A percentile compares a stretch with the other conserved stretches of the same genome.
phyloP scores from a whole-genome alignment of 2,888 invertebrate species.

The Caenorhabditis macrosperma region DNA sequence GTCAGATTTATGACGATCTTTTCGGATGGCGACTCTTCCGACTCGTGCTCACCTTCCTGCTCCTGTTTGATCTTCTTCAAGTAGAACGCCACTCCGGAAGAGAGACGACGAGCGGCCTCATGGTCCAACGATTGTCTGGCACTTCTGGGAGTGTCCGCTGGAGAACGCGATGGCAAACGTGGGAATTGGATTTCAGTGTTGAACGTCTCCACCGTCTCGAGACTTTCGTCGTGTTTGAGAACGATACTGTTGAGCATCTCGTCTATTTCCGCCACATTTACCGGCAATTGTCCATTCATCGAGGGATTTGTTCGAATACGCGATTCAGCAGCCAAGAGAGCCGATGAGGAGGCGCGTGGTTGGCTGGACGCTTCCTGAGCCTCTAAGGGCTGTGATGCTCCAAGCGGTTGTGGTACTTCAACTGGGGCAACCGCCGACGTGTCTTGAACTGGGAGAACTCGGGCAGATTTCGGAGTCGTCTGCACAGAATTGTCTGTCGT shows the following conservation, averaged over 20 bases:
- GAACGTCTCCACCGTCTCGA: conserved; percentile 24
- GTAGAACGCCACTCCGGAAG: conserved; percentile 27
- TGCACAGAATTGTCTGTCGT: no score
- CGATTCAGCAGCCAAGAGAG: no score
- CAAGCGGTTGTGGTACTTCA: no score
- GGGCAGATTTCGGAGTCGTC: no score
- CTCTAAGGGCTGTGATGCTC: no score
- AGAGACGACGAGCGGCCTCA: conserved; percentile 33
- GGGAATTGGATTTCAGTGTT: conserved; percentile 24
- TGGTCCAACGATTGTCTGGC: conserved; percentile 28
- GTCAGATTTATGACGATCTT: neutral
- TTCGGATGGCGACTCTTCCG: neutral
- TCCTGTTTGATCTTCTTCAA: conserved; percentile 26
- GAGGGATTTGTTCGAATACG: no score
- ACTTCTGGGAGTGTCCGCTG: conserved; percentile 31
- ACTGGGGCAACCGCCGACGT: no score
- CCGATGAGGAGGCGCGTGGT: no score
- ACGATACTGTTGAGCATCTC: conserved; percentile 23
- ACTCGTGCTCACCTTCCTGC: neutral
- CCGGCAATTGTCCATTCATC: no score
- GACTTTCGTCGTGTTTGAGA: conserved; percentile 22
- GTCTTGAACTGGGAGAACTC: no score
- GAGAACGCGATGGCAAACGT: neutral
- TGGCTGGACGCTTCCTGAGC: no score
- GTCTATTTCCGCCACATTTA: conserved; percentile 1